Conservation (phyloP, 2,888 invertebrate genomes). For the Parasteatoda lunata region DNA sequence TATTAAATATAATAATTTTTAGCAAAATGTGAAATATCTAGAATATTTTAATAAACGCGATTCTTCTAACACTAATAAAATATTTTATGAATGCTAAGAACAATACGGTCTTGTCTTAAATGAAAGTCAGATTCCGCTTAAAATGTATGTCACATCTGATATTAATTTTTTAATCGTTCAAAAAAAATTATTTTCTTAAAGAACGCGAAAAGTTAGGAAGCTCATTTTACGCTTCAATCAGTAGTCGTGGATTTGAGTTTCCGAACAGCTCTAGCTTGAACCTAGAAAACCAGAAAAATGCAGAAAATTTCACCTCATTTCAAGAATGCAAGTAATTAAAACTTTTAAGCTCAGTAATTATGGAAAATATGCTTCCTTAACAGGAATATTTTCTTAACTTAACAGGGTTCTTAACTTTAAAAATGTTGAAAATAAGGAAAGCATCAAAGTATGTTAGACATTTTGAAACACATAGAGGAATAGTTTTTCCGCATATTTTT, state of each 20-base stretch:
- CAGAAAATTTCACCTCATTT: background rate
- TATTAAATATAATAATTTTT: no score
- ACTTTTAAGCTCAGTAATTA: conserved; percentile 5
- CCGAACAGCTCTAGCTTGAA: background rate
- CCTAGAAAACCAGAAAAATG: background rate
- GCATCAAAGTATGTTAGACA: background rate
- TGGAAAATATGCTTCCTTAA: conserved; percentile 1
- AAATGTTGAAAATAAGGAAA: background rate
- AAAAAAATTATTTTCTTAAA: background rate
- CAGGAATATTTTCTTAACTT: background rate
- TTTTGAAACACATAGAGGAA: background rate
- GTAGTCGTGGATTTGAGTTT: background rate
- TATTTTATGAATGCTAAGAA: no score
- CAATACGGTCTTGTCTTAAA: no score
- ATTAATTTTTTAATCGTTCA: background rate
- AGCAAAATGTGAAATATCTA: no score
- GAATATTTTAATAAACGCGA: no score
- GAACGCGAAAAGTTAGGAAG: background rate
- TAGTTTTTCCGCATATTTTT: no score
- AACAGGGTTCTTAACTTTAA: conserved; percentile 5
- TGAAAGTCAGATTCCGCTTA: background rate
- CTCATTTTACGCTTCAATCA: background rate
- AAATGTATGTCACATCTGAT: background rate
- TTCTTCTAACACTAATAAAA: no score
- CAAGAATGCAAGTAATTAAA: conserved; percentile 5